These are phyloP conservation scores for Aphis gossypii DNA, from an alignment of 1,140 invertebrate genomes.

Conservation along the genomic window DNA sequence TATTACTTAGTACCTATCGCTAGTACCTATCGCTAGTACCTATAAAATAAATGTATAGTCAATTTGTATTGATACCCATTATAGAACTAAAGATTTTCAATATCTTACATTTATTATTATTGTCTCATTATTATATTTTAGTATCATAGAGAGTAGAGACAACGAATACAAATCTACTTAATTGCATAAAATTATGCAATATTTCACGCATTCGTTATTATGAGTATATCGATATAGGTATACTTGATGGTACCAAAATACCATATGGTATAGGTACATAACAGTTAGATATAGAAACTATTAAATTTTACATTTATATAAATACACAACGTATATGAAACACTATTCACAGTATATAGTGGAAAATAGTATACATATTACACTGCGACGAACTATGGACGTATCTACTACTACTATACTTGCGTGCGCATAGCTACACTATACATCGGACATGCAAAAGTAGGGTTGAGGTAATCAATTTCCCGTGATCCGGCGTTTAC, in stretches of 20 bases:
- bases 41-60: too few relatives aligned
- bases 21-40: too few relatives aligned
- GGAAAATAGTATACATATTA: background rate
- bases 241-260: background rate
- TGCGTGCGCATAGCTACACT: background rate
- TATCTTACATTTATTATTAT: too few relatives aligned
- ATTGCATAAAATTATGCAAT: too few relatives aligned
- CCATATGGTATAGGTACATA: background rate
- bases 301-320: background rate
- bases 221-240: too few relatives aligned
- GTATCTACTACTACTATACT: background rate
- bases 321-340: background rate
- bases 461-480: conserved; percentile 23
- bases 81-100: too few relatives aligned
- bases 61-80: too few relatives aligned
- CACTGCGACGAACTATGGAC: too few relatives aligned
- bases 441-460: background rate
- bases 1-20: background rate
- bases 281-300: background rate
- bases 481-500: background rate
- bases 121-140: too few relatives aligned
- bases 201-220: too few relatives aligned
- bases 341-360: background rate
- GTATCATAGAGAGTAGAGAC: too few relatives aligned
- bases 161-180: too few relatives aligned